Evolutionary conservation across 2,797 vertebrate species (phyloP), one percentile per base, ranked within the genome.

Genomic region (Selene dorsalis): DNA sequence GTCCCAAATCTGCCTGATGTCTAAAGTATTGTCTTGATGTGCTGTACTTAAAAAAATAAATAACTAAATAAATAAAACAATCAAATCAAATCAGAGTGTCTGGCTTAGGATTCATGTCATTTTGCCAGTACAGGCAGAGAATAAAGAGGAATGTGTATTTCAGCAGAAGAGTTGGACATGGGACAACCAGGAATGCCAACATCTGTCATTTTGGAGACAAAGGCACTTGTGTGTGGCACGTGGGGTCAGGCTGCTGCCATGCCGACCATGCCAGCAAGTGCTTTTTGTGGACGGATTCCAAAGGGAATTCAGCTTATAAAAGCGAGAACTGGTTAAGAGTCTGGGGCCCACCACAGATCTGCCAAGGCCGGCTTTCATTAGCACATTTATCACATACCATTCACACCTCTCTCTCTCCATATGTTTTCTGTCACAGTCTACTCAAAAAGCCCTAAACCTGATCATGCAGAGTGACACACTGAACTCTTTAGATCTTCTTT

Each of bases 131-230:
- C 17, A 30, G 2, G 69, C 61, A 67, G 47, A 61, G 18, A 48
- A 71, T 43, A 48, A 65, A 53, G 24, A 53, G 24, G 35, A 80
- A 41, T 16, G 66, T 53, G 69, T 47, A 70, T 43, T 77, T 74
- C 43, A 57, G 72, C 68, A 79, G 64, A 80, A 18, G 45, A 68
- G 16, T 52, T 71, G 61, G 77, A 79, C 53, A 30, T 41, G 61
- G 62, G 75, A 60, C 64, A 24, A 56, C 10, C 65, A 64, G 76
- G 82, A 88, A 89, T 89, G 77, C 69, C 69, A 80, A 75, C 81
- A 87, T 86, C 85, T 88, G 88, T 83, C 86, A 75, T 87, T 85
- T 79, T 35, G 56, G 66, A 83, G 75, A 93, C 89, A 90, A 93
- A 91, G 73, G 70, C 76, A 80, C 77, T 84, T 83, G 77, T 91